Percentiles rank a stretch among this genome's conserved stretches.
Evolutionary conservation across 2,797 vertebrate genomes (phyloP).

Genomic region (Lacerta agilis): DNA sequence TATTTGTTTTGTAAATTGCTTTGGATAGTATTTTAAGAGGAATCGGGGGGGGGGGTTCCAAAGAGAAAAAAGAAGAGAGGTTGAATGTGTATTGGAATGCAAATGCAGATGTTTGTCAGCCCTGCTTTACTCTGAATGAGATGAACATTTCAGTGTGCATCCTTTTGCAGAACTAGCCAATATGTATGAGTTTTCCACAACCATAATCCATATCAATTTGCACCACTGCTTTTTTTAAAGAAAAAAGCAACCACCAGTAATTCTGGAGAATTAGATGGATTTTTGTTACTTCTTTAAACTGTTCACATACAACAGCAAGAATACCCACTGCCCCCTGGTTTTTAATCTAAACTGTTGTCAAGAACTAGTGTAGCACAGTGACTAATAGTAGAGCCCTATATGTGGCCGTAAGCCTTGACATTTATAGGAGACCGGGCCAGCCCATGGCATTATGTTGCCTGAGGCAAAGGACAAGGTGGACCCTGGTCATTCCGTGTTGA

Average conservation of each 20-base stretch:
- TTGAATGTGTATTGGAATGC: background rate
- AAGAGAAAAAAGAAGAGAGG: no score
- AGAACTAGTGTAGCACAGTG: background rate
- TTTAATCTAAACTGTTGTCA: conserved; percentile 2
- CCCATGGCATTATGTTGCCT: no score
- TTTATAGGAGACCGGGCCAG: no score
- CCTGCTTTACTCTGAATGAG: background rate
- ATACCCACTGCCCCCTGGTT: background rate
- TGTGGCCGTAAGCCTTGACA: no score
- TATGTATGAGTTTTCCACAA: background rate
- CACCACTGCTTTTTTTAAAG: background rate
- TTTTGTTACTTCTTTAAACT: no score
- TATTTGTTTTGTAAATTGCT: background rate
- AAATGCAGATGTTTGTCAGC: background rate
- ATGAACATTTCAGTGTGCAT: no score
- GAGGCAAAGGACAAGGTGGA: no score
- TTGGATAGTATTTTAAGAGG: background rate
- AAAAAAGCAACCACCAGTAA: background rate
- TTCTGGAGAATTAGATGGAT: background rate
- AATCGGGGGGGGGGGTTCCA: no score
- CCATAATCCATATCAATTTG: background rate
- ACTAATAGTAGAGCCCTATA: no score
- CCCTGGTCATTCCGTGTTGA: no score
- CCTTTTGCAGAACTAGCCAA: background rate
- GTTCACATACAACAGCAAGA: background rate